Conservation (phyloP, 1,140 invertebrate species). For the Reticulitermes speratus region DNA sequence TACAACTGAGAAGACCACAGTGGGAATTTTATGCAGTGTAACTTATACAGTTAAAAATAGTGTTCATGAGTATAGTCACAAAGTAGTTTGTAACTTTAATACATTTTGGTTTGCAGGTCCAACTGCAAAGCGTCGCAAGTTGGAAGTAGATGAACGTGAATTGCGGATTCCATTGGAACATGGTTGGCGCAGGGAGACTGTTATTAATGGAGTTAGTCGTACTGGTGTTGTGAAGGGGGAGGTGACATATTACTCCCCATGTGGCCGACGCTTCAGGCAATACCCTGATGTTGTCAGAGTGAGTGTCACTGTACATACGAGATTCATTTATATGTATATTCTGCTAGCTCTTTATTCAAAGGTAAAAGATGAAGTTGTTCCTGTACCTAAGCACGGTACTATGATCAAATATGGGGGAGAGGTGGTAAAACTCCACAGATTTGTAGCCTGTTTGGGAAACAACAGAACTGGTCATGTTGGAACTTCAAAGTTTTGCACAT, state of each 20-base stretch:
- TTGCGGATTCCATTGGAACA: conserved; percentile 71
- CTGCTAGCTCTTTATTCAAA: neutral
- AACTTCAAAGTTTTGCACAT: no score
- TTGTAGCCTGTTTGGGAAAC: no score
- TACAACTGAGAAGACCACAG: no score
- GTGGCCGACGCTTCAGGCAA: conserved; percentile 72
- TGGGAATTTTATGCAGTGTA: no score
- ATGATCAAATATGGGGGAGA: no score
- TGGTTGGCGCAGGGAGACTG: conserved; percentile 88
- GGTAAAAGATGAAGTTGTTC: neutral
- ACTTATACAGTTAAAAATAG: no score
- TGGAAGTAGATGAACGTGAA: conserved; percentile 58
- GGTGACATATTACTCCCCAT: conserved; percentile 87
- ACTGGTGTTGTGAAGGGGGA: conserved; percentile 78
- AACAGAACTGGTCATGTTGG: no score
- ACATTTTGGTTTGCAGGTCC: conserved; percentile 28
- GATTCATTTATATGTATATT: neutral
- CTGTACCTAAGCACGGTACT: neutral
- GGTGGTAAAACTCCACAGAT: no score
- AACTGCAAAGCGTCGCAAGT: conserved; percentile 35
- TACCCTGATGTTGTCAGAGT: conserved; percentile 73
- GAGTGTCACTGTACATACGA: conserved; percentile 35
- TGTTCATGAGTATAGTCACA: no score
- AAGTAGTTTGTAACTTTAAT: no score
- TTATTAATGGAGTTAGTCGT: conserved; percentile 79